Evolutionary conservation across 2,888 invertebrate genomes (phyloP), one percentile per base, ranked within the genome.

Genomic region (Drosophila glabriapex): DNA sequence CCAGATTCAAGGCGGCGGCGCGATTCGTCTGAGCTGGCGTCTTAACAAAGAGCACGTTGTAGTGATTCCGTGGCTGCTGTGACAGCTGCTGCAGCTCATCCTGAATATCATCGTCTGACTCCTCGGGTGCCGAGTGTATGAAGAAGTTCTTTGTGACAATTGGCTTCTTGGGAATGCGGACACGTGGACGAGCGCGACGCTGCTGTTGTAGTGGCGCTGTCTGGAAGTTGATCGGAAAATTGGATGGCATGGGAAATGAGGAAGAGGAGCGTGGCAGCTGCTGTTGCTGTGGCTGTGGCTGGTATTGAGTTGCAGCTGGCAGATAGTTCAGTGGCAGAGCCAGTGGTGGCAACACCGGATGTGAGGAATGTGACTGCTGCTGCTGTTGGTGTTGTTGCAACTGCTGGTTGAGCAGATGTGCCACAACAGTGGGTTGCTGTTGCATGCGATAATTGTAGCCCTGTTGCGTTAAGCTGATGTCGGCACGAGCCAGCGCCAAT

Each of bases 11-110:
- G 10, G 93, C 92, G 14, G 92, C 85, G 0, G 89, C 91, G 29
- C 90, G 91, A 67, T 90, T 91, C 10, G 92, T 91, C 71, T 93
- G 93, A 0, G 90, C 80, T 33, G 93, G 93, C 0, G 93, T 91
- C 88, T 92, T 93, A 4, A 93, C 93, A 67, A 93, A 93, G 25
- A 93, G 85, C 35, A 93, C 93, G 41, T 93, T 93, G 83, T 93
- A 93, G 65, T 93, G 93, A 73, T 92, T 93, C 71, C 92, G 92
- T 41, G 91, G 91, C 71, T 92, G 92, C 49, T 91, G 89, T 12
- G 82, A 81, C 68, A 92, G 64, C 35, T 91, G 87, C n/a, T 83
- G 74, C 16, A 93, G 76, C 78, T 93, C 93, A 29, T 93, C 93
- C 52, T 92, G 91, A 7, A 93, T 77, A 64, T 93, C 93, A 33